phyloP scores from a whole-genome alignment of 1,140 invertebrate species.

The Steinernema feltiae region DNA sequence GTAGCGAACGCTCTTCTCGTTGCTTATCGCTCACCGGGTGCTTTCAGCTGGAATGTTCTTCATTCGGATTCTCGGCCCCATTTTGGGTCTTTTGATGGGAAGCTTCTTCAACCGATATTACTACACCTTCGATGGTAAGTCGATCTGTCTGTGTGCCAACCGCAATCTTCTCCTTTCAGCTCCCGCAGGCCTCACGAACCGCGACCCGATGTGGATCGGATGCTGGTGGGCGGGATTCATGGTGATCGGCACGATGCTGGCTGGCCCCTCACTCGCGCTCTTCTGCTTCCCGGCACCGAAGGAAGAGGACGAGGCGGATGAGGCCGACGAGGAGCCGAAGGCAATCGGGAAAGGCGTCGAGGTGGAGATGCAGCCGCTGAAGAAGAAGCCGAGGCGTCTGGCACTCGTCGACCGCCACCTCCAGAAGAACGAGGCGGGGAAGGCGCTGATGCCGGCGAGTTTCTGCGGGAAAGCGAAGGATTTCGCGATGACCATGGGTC shows the following conservation, averaged over 20 bases:
- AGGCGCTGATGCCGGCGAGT: constrained; percentile 28
- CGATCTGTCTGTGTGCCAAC: neutral
- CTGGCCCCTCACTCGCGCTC: constrained; percentile 33
- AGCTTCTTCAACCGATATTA: constrained; percentile 36
- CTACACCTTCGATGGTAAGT: constrained; percentile 38
- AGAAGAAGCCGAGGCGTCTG: constrained; percentile 21
- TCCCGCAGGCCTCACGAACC: constrained; percentile 32
- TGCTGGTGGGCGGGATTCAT: constrained; percentile 47
- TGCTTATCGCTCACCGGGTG: neutral
- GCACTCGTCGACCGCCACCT: constrained; percentile 33
- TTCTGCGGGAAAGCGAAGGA: constrained; percentile 33
- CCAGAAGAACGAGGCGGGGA: constrained; percentile 33
- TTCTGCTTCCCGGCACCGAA: constrained; percentile 32
- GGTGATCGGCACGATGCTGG: constrained; percentile 38
- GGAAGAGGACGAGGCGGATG: constrained; percentile 21
- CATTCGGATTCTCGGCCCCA: constrained; percentile 37
- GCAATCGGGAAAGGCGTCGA: constrained; percentile 21
- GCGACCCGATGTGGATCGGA: constrained; percentile 46
- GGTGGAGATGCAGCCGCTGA: constrained; percentile 18
- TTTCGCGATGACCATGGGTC: constrained; percentile 25
- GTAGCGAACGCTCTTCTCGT: constrained; percentile 27
- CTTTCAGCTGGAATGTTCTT: constrained; percentile 43
- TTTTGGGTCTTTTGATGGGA: constrained; percentile 37
- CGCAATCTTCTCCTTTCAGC: constrained; percentile 23
- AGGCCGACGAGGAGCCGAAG: constrained; percentile 25